Evolutionary conservation across 1,140 invertebrate species (phyloP).

Genomic region (Leptinotarsa defecta): DNA sequence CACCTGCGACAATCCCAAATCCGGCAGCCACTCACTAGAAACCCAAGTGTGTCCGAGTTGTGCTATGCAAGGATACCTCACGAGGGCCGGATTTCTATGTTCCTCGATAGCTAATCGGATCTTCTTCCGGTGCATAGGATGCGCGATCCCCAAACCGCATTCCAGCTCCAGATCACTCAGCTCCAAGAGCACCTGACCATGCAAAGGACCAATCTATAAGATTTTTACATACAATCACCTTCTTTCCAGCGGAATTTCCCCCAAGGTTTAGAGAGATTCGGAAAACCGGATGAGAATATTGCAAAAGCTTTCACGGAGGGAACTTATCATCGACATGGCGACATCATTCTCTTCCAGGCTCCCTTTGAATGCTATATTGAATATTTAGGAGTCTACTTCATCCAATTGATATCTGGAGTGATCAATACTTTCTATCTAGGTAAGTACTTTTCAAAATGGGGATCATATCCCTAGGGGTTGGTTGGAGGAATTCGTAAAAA

Average conservation of each 20-base stretch:
- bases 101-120: constrained; percentile 92
- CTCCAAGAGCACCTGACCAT: constrained; percentile 82
- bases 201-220: constrained; percentile 67
- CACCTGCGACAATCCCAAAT: constrained; percentile 82
- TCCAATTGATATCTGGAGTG: too few relatives aligned
- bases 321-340: too few relatives aligned
- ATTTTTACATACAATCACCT: constrained; percentile 42
- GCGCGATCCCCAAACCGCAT: constrained; percentile 82
- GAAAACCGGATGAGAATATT: too few relatives aligned
- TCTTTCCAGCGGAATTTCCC: constrained; percentile 29
- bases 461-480: too few relatives aligned
- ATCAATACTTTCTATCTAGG: too few relatives aligned
- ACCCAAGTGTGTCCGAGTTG: constrained; percentile 90
- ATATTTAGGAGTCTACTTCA: too few relatives aligned
- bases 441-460: too few relatives aligned
- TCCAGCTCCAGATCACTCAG: constrained; percentile 87
- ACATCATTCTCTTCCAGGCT: too few relatives aligned
- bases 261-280: neutral
- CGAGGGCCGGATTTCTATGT: constrained; percentile 80
- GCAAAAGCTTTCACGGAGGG: too few relatives aligned
- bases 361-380: too few relatives aligned
- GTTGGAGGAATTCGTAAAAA: too few relatives aligned
- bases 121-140: constrained; percentile 92
- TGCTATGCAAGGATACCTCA: constrained; percentile 84
- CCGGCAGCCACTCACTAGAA: constrained; percentile 87